A percentile compares a stretch with the other conserved stretches of the same genome.
Conservation (phyloP, 1,140 invertebrate species). For the Magallana angulata region DNA sequence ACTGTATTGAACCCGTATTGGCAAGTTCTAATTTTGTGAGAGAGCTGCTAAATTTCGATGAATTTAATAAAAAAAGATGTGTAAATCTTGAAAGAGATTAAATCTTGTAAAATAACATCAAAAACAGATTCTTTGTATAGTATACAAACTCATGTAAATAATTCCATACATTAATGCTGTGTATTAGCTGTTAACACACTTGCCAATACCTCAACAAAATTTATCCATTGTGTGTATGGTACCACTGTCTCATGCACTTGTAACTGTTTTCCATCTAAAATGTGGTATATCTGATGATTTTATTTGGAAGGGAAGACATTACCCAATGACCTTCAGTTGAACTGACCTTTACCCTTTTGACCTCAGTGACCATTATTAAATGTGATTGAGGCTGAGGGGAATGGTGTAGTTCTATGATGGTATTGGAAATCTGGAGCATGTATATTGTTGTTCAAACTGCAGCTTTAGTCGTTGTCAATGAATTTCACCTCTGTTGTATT, state of each 20-base stretch:
- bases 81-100: no score
- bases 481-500: not conserved
- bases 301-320: not conserved
- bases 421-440: not conserved
- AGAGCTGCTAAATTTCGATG: no score
- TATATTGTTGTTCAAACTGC: not conserved
- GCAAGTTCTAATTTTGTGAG: not conserved
- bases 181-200: not conserved
- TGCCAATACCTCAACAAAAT: not conserved
- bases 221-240: no score
- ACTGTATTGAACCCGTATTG: not conserved
- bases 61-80: no score
- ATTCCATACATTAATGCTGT: no score
- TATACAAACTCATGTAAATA: no score
- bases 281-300: not conserved
- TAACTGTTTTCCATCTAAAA: not conserved
- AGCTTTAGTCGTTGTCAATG: slow-evolving; percentile 20
- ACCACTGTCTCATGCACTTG: not conserved
- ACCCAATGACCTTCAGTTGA: not conserved
- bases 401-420: not conserved
- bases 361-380: not conserved
- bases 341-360: not conserved
- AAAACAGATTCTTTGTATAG: no score
- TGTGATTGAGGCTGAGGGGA: not conserved
- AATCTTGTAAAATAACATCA: no score